Evolutionary conservation across 2,113 vertebrate species (phyloP), one percentile per base, ranked within the genome.

Genomic region (Glareola pratincola): DNA sequence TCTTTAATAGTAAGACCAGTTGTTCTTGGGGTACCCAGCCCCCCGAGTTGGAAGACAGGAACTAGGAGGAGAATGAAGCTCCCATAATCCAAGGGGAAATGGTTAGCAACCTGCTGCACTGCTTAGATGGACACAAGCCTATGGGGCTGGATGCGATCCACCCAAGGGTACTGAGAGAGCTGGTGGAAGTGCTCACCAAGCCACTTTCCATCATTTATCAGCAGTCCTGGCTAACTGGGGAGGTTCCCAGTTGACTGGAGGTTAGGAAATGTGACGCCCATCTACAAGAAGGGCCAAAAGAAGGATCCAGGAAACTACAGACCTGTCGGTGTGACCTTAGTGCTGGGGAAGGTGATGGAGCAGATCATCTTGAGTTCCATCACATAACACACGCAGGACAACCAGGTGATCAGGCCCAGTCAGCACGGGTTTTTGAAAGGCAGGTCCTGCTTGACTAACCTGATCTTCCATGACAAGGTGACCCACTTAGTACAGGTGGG

Each of bases 361-460:
- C n/a, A 56, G 10, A 15, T 20, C 7, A 23, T 10, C 47, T 3
- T 36, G 24, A 16, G 47, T 37, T 8, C 16, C 12, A 63, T 43
- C 37, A 36, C 3, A 0, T 0, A 0, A 12, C 20, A 43, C 2
- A 0, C 34, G 32, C 22, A 12, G 41, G n/a, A 59, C 29, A 48
- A 48, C n/a, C 24, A 73, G 10, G 10, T 2, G 2, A 36, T 63
- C 34, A 17, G 53, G n/a, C 22, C 20, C 17, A 26, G 34, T 32
- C 59, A 45, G 16, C 9, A 26, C 21, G 11, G 6, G 4, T n/a
- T 83, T 27, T 10, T 17, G n/a, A 71, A 48, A 50, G 36, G 45
- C 9, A 72, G 10, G 32, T 78, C 47, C 11, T 67, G 32, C 23
- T 21, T 34, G 34, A 34, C 29, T 18, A 62, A 43, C 22, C 2